Evolutionary conservation across 2,113 vertebrate genomes (phyloP).

Genomic region (Melanerpes aurifrons): DNA sequence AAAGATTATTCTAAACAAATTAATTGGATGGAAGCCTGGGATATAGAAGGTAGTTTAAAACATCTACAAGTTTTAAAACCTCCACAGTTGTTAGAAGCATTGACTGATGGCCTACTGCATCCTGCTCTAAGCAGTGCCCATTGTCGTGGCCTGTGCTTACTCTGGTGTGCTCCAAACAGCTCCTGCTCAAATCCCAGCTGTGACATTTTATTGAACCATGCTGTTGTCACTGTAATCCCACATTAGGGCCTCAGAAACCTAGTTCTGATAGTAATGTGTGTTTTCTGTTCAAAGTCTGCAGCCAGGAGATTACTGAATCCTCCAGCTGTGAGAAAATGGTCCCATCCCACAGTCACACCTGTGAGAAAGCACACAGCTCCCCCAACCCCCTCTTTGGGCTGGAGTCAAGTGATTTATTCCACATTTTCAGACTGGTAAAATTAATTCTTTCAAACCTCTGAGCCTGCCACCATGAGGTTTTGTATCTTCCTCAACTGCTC

Average conservation of each 20-base stretch:
- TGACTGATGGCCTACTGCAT: neutral
- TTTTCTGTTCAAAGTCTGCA: slow-evolving; percentile 26
- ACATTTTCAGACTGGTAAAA: neutral
- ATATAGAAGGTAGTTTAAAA: neutral
- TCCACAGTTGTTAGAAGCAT: neutral
- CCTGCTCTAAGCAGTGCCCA: neutral
- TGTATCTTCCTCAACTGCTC: neutral
- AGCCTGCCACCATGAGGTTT: neutral
- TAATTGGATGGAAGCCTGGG: no score
- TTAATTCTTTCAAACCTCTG: neutral
- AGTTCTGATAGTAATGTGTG: neutral
- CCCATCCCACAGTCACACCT: neutral
- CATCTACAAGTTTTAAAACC: neutral
- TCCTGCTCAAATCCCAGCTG: slow-evolving; percentile 22
- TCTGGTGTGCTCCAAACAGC: neutral
- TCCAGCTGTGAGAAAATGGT: neutral
- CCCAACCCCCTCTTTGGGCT: neutral
- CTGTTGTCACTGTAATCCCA: slow-evolving; percentile 29
- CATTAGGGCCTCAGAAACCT: neutral
- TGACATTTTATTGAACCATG: slow-evolving; percentile 13
- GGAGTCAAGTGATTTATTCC: neutral
- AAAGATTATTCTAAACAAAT: no score
- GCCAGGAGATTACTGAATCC: slow-evolving; percentile 21
- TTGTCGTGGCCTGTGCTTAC: neutral
- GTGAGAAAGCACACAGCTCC: neutral